Percentiles rank a stretch among this genome's conserved stretches.
These are phyloP conservation scores for Podabrus alpinus DNA, from an alignment of 2,888 invertebrate species.

Conservation along the genomic window DNA sequence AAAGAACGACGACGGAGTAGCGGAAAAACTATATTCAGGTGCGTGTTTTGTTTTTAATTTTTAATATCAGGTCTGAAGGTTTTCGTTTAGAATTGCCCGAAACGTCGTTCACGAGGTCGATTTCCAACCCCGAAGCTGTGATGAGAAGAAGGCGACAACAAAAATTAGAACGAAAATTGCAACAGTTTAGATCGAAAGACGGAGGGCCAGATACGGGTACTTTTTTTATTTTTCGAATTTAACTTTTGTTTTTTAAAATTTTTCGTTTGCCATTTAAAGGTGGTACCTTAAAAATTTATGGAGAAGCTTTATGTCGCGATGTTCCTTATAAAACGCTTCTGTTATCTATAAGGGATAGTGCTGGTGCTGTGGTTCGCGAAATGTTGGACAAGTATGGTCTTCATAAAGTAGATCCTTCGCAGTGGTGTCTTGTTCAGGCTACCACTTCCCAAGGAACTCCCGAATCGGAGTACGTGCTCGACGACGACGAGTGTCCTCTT, in stretches of 20 bases:
- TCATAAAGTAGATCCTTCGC: conserved; percentile 84
- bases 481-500: conserved; percentile 96
- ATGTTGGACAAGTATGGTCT: conserved; percentile 97
- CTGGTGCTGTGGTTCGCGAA: conserved; percentile 90
- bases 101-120: conserved; percentile 97
- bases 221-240: neutral
- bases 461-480: conserved; percentile 88
- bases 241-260: neutral
- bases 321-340: conserved; percentile 98
- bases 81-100: conserved; percentile 83
- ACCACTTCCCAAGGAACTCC: conserved; percentile 59
- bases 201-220: conserved; percentile 89
- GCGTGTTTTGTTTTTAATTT: conserved; percentile 13
- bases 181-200: conserved; percentile 93
- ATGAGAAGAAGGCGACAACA: conserved; percentile 96
- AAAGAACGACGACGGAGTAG: conserved; percentile 78
- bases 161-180: conserved; percentile 93
- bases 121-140: conserved; percentile 99
- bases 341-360: conserved; percentile 90
- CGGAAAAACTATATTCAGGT: conserved; percentile 91
- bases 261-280: conserved; percentile 56
- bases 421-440: conserved; percentile 96
- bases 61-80: neutral
- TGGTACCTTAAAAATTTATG: conserved; percentile 92
- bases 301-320: conserved; percentile 92